Percentiles rank a stretch among this genome's conserved stretches.
Evolutionary conservation across 2,113 vertebrate species (phyloP).

Genomic region (Jaculus jaculus): DNA sequence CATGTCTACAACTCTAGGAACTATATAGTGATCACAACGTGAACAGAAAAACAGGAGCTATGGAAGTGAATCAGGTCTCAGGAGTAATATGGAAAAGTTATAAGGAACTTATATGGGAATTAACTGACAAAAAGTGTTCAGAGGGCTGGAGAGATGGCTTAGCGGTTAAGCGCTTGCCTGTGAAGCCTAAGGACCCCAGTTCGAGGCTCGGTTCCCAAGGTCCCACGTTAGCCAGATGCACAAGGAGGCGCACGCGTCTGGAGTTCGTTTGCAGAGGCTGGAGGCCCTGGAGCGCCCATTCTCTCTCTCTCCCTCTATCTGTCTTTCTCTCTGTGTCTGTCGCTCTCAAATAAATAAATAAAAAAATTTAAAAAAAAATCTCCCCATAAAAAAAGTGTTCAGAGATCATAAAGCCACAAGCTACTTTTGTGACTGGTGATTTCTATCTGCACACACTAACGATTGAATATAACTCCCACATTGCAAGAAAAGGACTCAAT

Average conservation of each 20-base stretch:
- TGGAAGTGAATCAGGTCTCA: not conserved
- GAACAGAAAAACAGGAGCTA: not conserved
- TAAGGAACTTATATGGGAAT: not conserved
- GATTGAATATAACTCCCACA: not conserved
- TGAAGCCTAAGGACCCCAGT: too few relatives aligned
- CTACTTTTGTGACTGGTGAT: not conserved
- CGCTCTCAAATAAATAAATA: too few relatives aligned
- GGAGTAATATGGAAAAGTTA: not conserved
- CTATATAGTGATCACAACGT: not conserved
- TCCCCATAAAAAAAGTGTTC: not conserved
- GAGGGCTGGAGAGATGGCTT: too few relatives aligned
- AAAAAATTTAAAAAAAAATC: too few relatives aligned
- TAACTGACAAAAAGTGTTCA: not conserved
- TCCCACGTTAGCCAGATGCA: too few relatives aligned
- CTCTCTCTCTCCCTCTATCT: too few relatives aligned
- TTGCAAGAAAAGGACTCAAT: not conserved
- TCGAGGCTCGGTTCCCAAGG: too few relatives aligned
- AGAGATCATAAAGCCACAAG: not conserved
- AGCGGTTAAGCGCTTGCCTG: too few relatives aligned
- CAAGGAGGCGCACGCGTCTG: too few relatives aligned
- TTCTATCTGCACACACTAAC: not conserved
- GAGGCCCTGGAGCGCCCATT: too few relatives aligned
- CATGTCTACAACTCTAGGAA: not conserved
- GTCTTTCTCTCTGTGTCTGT: too few relatives aligned
- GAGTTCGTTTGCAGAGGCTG: too few relatives aligned